Percentiles rank a stretch among this genome's conserved stretches.
These are phyloP conservation scores for Cephus sareptanus DNA, from an alignment of 2,888 invertebrate species.

Conservation along the genomic window DNA sequence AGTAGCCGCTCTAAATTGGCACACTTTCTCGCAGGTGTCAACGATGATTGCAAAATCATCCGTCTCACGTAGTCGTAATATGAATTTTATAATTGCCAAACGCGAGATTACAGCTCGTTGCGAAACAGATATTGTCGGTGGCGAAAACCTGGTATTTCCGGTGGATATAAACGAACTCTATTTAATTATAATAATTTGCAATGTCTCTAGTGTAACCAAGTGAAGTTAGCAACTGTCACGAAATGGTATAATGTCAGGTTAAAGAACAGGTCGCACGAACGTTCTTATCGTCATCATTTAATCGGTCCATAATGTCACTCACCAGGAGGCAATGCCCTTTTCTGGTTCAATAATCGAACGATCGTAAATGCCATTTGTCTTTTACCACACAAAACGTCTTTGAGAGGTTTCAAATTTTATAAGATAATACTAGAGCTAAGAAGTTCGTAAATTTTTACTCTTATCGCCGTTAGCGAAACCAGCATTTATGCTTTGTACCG, in stretches of 20 bases:
- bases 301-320: neutral
- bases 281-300: neutral
- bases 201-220: neutral
- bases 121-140: neutral
- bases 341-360: neutral
- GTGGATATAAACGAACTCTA: neutral
- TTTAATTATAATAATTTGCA: neutral
- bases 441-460: neutral
- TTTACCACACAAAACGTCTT: neutral
- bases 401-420: neutral
- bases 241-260: neutral
- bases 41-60: neutral
- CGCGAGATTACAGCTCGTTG: neutral
- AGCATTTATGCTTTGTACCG: neutral
- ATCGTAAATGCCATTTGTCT: neutral
- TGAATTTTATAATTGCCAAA: neutral
- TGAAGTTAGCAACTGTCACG: neutral
- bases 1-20: conserved; percentile 1
- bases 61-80: neutral
- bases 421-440: neutral
- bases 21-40: conserved; percentile 7
- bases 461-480: neutral
- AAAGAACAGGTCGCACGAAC: neutral
- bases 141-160: neutral
- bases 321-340: neutral